phyloP scores from a whole-genome alignment of 2,113 vertebrate genomes.

The Paracanthobrama guichenoti region DNA sequence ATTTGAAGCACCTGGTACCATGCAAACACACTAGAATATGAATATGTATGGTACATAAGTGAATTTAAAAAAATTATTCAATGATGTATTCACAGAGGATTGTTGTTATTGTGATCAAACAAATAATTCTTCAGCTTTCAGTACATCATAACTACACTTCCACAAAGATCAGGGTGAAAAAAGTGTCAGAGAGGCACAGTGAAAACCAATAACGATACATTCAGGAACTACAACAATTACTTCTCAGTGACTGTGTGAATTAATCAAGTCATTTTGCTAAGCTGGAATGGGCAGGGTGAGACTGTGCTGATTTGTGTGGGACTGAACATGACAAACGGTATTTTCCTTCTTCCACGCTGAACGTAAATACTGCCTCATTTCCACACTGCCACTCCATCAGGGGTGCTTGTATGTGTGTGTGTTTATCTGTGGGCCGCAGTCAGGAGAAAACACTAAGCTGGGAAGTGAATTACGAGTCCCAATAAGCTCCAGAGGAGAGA shows the following conservation, averaged over 20 bases:
- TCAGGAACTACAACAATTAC: conserved; percentile 2
- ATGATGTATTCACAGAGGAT: not conserved
- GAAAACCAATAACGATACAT: conserved; percentile 1
- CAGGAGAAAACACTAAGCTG: conserved; percentile 22
- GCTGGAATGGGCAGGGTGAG: conserved; percentile 9
- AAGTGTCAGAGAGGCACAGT: not conserved
- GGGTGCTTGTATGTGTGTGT: conserved; percentile 45
- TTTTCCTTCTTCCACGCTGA: conserved; percentile 55
- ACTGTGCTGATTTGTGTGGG: conserved; percentile 52
- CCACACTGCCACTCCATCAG: conserved; percentile 48
- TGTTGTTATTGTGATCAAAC: not conserved
- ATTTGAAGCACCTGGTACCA: not conserved
- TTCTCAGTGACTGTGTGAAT: conserved; percentile 28
- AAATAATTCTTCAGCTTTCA: not conserved
- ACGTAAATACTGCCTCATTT: conserved; percentile 65
- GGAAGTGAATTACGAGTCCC: conserved; percentile 9
- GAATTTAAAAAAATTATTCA: no score
- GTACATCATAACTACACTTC: not conserved
- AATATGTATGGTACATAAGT: not conserved
- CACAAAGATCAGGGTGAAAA: not conserved
- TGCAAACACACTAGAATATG: not conserved
- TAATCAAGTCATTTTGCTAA: conserved; percentile 23
- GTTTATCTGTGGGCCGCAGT: conserved; percentile 14
- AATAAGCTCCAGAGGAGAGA: conserved; percentile 31
- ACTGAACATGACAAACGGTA: conserved; percentile 53